These are phyloP conservation scores for Drosophila nasuta DNA, from an alignment of 1,140 invertebrate species.

Conservation along the genomic window DNA sequence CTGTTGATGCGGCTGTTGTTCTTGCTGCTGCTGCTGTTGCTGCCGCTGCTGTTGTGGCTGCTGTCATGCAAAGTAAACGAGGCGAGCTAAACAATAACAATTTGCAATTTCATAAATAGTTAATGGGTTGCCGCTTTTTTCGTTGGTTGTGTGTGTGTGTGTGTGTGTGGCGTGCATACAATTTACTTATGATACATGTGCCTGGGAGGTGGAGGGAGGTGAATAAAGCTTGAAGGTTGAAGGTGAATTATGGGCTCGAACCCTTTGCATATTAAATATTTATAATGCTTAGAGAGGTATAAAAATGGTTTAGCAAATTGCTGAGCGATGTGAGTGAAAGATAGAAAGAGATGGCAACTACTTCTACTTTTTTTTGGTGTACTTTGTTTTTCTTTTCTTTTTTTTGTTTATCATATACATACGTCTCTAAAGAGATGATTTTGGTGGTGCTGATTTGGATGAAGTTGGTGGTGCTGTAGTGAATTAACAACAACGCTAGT, in stretches of 20 bases:
- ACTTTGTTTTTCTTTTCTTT: constrained; percentile 1
- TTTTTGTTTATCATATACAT: constrained; percentile 69
- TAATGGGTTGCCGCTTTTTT: constrained; percentile 57
- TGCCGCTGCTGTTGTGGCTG: constrained; percentile 54
- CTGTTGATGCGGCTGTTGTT: constrained; percentile 18
- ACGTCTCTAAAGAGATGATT: constrained; percentile 85
- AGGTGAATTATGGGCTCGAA: constrained; percentile 39
- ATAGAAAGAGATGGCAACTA: constrained; percentile 10
- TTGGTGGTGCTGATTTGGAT: constrained; percentile 85
- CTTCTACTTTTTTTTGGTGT: constrained; percentile 5
- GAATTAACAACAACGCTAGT: constrained; percentile 81
- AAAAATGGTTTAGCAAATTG: constrained; percentile 28
- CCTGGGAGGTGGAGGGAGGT: neutral
- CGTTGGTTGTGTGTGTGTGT: constrained; percentile 2
- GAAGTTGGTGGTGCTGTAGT: constrained; percentile 85
- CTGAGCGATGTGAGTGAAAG: constrained; percentile 7
- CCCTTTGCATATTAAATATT: constrained; percentile 43
- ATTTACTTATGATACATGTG: constrained; percentile 45
- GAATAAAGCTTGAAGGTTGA: constrained; percentile 7
- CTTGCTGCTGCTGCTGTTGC: constrained; percentile 16
- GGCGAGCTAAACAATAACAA: constrained; percentile 80
- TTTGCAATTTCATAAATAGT: constrained; percentile 82
- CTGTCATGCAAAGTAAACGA: constrained; percentile 77
- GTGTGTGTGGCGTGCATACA: constrained; percentile 29
- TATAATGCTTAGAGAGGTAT: constrained; percentile 29